phyloP scores from a whole-genome alignment of 2,113 vertebrate genomes.

The Saccopteryx bilineata region DNA sequence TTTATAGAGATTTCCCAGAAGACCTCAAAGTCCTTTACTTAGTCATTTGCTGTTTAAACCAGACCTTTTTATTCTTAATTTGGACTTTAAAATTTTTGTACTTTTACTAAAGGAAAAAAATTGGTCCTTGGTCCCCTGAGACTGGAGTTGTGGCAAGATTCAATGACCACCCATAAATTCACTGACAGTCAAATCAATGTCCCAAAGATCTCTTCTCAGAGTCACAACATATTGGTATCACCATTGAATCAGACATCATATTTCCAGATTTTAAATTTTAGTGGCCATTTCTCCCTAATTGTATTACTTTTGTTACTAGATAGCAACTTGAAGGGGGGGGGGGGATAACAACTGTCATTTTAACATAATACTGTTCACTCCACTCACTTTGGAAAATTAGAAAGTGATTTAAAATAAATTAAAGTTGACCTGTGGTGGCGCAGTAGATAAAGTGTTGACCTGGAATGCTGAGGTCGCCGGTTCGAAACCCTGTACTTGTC shows the following conservation, averaged over 20 bases:
- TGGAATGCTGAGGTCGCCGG: too few species aligned
- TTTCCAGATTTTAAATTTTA: neutral
- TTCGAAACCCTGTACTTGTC: too few species aligned
- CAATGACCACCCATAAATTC: neutral
- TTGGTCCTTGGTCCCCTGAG: neutral
- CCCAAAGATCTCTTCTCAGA: neutral
- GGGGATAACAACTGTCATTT: neutral
- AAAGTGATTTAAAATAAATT: slow-evolving; percentile 27
- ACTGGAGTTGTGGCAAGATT: neutral
- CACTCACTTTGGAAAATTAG: neutral
- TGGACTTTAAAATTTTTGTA: neutral
- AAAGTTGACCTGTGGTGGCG: neutral
- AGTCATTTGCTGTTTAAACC: neutral
- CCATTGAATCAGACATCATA: neutral
- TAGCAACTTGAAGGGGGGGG: neutral
- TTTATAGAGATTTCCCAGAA: neutral
- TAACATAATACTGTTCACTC: neutral
- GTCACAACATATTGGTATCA: neutral
- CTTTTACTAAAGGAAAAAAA: slow-evolving; percentile 39
- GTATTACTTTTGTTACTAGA: neutral
- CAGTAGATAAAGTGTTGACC: too few species aligned
- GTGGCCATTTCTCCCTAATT: neutral
- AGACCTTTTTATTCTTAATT: neutral
- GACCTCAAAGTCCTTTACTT: neutral
- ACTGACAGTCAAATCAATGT: neutral